phyloP scores from a whole-genome alignment of 1,140 invertebrate genomes.

The Diorhabda elongata region DNA sequence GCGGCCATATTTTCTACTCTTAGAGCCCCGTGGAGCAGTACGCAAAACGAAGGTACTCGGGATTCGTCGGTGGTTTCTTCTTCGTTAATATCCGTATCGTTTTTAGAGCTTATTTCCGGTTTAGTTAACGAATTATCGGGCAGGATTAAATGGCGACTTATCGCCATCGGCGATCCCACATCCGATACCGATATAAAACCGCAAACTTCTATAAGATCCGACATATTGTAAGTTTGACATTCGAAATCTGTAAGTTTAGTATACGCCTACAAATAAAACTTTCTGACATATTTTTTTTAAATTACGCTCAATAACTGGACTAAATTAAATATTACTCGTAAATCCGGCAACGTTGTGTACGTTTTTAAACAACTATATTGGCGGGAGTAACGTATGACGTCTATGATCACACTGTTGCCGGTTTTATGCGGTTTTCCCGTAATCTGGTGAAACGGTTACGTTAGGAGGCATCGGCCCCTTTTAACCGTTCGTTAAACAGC shows the following conservation, averaged over 20 bases:
- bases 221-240: slow-evolving; percentile 55
- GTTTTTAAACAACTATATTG: neutral
- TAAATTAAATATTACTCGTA: neutral
- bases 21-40: slow-evolving; percentile 88
- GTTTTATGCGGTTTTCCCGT: too few relatives aligned
- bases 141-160: slow-evolving; percentile 86
- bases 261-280: slow-evolving; percentile 52
- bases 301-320: neutral
- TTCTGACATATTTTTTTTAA: neutral
- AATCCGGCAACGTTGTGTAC: neutral
- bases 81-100: slow-evolving; percentile 61
- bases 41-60: slow-evolving; percentile 84
- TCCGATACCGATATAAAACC: slow-evolving; percentile 81
- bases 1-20: slow-evolving; percentile 88
- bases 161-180: slow-evolving; percentile 87
- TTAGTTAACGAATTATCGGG: slow-evolving; percentile 55
- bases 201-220: slow-evolving; percentile 69
- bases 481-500: too few relatives aligned
- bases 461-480: too few relatives aligned
- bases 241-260: slow-evolving; percentile 64
- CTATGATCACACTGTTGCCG: too few relatives aligned
- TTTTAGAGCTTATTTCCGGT: slow-evolving; percentile 56
- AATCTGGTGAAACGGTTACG: too few relatives aligned
- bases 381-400: neutral
- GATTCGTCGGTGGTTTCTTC: slow-evolving; percentile 69